Percentiles rank a stretch among this genome's conserved stretches.
phyloP scores from a whole-genome alignment of 2,888 invertebrate genomes.

The Cheilosia vulpina region DNA sequence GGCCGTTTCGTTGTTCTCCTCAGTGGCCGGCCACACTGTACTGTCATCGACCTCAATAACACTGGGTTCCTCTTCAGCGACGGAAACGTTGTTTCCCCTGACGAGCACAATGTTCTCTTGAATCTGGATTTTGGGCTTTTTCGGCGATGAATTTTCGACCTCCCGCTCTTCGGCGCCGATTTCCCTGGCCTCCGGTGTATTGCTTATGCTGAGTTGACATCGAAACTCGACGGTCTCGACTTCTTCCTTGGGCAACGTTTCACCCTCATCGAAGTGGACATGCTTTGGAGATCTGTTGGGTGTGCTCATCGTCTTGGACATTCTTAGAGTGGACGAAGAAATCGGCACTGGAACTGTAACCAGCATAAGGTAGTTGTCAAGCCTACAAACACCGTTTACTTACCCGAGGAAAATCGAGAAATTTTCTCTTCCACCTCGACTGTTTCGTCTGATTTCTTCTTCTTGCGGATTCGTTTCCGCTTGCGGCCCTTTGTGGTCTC shows the following conservation, averaged over 20 bases:
- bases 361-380: background rate
- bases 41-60: constrained; percentile 62
- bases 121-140: constrained; percentile 32
- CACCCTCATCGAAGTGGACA: constrained; percentile 26
- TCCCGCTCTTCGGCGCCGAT: constrained; percentile 9
- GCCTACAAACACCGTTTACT: background rate
- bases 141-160: background rate
- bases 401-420: constrained; percentile 49
- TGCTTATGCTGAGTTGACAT: constrained; percentile 9
- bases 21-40: background rate
- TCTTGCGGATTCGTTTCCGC: constrained; percentile 40
- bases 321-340: constrained; percentile 49
- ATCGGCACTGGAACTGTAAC: constrained; percentile 59
- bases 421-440: background rate
- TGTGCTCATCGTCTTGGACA: constrained; percentile 32
- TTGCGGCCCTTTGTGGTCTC: constrained; percentile 38
- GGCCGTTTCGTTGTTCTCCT: background rate
- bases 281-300: constrained; percentile 37
- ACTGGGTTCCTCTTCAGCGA: background rate
- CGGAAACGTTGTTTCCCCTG: background rate
- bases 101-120: constrained; percentile 48
- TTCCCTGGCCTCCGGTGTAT: background rate
- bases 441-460: background rate
- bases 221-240: constrained; percentile 3
- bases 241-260: background rate